phyloP scores from a whole-genome alignment of 2,113 vertebrate species.

The Nibea coibor region DNA sequence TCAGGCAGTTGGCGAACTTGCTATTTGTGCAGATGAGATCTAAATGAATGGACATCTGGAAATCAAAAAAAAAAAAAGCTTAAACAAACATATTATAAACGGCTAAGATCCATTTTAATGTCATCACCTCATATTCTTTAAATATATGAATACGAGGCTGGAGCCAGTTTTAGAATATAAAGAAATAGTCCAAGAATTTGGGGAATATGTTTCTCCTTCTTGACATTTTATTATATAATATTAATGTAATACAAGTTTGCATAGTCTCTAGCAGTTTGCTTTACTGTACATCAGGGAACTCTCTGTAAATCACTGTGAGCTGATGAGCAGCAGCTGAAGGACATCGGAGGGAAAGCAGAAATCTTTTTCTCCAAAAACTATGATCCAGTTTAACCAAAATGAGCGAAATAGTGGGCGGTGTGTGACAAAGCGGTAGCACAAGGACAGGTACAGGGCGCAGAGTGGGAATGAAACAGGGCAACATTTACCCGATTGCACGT shows the following conservation, averaged over 20 bases:
- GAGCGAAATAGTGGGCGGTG: no score
- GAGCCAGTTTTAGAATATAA: conserved; percentile 1
- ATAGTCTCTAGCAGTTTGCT: no score
- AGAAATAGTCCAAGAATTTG: conserved; percentile 3
- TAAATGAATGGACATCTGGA: neutral
- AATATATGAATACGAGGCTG: conserved; percentile 4
- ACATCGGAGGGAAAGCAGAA: no score
- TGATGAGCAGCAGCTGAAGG: no score
- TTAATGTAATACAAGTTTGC: neutral
- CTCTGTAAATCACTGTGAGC: no score
- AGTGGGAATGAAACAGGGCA: no score
- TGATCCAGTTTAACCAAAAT: no score
- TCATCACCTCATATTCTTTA: neutral
- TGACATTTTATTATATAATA: neutral
- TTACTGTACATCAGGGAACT: no score
- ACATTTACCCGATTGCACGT: no score
- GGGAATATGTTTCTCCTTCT: neutral
- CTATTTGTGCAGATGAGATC: conserved; percentile 1
- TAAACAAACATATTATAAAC: neutral
- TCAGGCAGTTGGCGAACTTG: neutral
- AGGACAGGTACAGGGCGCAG: no score
- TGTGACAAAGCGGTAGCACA: no score
- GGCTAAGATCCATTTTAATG: neutral
- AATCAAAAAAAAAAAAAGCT: neutral
- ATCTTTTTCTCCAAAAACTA: no score